Percentiles rank a stretch among this genome's conserved stretches.
phyloP scores from a whole-genome alignment of 2,113 vertebrate species.

The Pomatostomus ruficeps region DNA sequence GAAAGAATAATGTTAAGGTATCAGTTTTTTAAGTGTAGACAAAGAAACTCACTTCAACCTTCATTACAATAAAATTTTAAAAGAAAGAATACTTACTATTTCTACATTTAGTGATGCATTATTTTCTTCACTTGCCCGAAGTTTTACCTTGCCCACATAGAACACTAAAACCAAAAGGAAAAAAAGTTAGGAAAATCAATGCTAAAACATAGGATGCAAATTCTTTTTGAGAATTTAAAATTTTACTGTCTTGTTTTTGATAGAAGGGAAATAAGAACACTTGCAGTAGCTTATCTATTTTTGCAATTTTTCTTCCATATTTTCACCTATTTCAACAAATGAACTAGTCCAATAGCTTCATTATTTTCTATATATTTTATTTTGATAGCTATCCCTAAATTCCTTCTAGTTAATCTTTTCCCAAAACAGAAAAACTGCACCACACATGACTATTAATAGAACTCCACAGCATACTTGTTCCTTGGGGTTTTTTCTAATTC shows the following conservation, averaged over 20 bases:
- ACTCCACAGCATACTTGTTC: neutral
- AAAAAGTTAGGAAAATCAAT: neutral
- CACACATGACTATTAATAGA: neutral
- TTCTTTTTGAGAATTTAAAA: neutral
- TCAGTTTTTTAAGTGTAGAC: neutral
- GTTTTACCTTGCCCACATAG: constrained; percentile 65
- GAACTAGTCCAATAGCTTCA: neutral
- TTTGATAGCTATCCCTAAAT: neutral
- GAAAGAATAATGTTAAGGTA: neutral
- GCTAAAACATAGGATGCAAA: neutral
- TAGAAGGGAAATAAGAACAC: neutral
- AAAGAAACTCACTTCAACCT: neutral
- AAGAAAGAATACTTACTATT: constrained; percentile 63
- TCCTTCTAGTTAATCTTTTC: neutral
- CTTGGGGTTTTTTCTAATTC: neutral
- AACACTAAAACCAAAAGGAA: constrained; percentile 64
- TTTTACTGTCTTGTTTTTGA: neutral
- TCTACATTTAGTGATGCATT: constrained; percentile 46
- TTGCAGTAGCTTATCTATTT: neutral
- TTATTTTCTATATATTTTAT: neutral
- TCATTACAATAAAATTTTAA: neutral
- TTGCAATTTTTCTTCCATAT: neutral
- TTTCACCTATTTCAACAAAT: neutral
- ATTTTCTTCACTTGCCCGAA: constrained; percentile 54
- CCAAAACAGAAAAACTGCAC: neutral